Base-by-base conservation (phyloP, 2,888 invertebrate genomes). In the Hylaea fasciaria region DNA sequence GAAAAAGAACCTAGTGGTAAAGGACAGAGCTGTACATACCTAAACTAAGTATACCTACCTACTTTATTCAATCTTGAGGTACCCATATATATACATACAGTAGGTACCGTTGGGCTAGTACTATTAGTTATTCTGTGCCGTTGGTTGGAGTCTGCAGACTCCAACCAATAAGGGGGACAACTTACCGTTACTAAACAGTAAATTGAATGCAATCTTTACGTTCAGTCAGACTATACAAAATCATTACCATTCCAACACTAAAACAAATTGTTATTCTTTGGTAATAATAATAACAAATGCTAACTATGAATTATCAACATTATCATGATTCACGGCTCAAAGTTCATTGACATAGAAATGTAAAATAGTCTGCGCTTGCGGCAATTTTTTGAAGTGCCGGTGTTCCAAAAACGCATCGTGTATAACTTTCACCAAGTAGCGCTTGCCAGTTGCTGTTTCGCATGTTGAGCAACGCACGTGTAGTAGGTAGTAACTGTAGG, bases 341-440 rank as follows among this genome's bases (percentile, higher is more conserved):
- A 32, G 61, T 61, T 61, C 61, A 56, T 48, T 56, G 61, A 61
- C 56, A 52, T 35, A 52, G 32, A 44, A 61, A 61, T 48, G 46
- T 45, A 55, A 55, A 55, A 46, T 29, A 47, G 47, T 52, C 52
- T 49, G 46, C 50, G 50, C 49, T 52, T 46, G 45, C 63, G 50
- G 61, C 53, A 46, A 44, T 50, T 59, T 64, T 55, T 49, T 47
- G 53, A 63, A 51, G 46, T 48, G 50, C 57, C 51, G 64, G 64
- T 74, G 70, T 68, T 69, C 70, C 66, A 63, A 56, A 69, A 77
- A 76, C 66, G 68, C 70, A 77, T 71, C 69, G 72, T 74, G 72
- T 73, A 72, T 73, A 78, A 82, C 80, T 83, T 83, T 81, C 80
- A 81, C 81, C 77, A 65, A 60, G 68, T 63, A 70, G 62, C 61